Conservation (phyloP, 2,888 invertebrate genomes). For the Sinohyriopsis cumingii region DNA sequence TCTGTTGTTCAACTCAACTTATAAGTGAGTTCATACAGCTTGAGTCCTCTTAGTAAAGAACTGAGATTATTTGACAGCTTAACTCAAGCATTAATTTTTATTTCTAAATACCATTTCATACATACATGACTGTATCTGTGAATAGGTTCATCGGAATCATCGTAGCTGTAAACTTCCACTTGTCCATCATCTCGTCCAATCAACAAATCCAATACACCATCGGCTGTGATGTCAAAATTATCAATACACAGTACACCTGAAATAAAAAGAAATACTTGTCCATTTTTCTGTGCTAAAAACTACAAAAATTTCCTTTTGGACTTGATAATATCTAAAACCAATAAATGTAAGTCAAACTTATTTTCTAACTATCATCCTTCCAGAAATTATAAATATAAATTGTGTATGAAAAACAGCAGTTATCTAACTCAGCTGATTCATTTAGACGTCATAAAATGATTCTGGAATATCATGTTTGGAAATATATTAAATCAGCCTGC, state of each 20-base stretch:
- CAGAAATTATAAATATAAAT: no score
- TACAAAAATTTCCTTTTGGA: neutral
- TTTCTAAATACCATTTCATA: conserved; percentile 1
- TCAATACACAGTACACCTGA: conserved; percentile 74
- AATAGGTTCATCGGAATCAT: conserved; percentile 76
- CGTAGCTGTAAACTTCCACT: conserved; percentile 82
- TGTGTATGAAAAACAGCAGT: no score
- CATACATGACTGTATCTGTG: conserved; percentile 78
- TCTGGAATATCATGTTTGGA: no score
- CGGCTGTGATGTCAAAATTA: conserved; percentile 81
- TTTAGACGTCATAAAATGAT: no score
- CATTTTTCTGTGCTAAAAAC: neutral
- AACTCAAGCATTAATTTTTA: no score
- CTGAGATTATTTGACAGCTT: no score
- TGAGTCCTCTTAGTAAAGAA: no score
- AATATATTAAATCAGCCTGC: no score
- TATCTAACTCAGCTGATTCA: no score
- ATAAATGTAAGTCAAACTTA: neutral
- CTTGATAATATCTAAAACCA: neutral
- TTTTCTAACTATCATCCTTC: neutral
- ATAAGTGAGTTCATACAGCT: no score
- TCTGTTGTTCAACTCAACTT: no score
- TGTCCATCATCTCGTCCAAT: conserved; percentile 92
- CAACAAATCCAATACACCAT: conserved; percentile 82
- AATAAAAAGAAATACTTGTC: neutral